phyloP scores from a whole-genome alignment of 2,888 invertebrate genomes.

The Meta bourneti region DNA sequence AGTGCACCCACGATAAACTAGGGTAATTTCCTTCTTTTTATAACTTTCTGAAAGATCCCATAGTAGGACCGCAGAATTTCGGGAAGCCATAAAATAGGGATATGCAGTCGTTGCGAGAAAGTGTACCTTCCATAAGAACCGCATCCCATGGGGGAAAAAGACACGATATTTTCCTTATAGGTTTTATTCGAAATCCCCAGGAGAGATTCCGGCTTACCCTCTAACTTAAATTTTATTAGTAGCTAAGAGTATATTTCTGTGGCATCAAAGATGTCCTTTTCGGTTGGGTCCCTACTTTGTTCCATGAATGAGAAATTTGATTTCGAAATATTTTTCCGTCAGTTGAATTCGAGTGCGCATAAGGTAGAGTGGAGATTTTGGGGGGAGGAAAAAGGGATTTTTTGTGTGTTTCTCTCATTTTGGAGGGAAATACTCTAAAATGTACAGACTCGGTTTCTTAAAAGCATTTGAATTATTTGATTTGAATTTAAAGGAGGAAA shows the following conservation, averaged over 20 bases:
- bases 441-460: not conserved
- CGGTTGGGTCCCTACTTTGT: constrained; percentile 14
- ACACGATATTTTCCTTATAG: constrained; percentile 51
- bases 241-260: constrained; percentile 49
- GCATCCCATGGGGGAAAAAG: not conserved
- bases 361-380: constrained; percentile 11
- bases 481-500: not conserved
- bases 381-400: constrained; percentile 11
- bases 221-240: constrained; percentile 60
- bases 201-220: constrained; percentile 31
- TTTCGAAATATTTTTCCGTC: constrained; percentile 4
- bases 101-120: constrained; percentile 30
- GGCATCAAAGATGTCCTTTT: constrained; percentile 29
- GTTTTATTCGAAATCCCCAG: constrained; percentile 34
- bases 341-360: constrained; percentile 3
- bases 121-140: constrained; percentile 41
- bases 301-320: constrained; percentile 28
- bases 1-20: constrained; percentile 40
- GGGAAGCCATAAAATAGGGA: constrained; percentile 35
- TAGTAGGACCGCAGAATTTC: constrained; percentile 23
- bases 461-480: not conserved
- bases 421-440: not conserved
- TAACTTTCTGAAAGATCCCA: constrained; percentile 39
- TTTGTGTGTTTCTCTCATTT: not conserved
- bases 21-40: constrained; percentile 29